Base-by-base conservation (phyloP, 2,888 invertebrate species). In the Rhopalosiphum nymphaeae region DNA sequence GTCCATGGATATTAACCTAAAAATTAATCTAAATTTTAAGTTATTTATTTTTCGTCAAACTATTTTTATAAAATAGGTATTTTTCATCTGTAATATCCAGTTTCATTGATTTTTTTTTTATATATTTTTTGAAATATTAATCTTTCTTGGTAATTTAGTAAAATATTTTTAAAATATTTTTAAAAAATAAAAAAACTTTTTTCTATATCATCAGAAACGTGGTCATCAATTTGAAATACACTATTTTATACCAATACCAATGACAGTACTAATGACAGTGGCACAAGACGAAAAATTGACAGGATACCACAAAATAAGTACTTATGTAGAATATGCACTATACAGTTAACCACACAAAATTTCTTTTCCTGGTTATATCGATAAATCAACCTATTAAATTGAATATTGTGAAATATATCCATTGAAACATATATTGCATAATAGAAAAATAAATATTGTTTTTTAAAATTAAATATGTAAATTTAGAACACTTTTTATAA, bases 261-360 rank as follows among this genome's bases (percentile, higher is more conserved):
- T n/a, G n/a, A n/a, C n/a, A n/a, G n/a, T 67, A n/a, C 67, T 67
- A 11, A 13, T n/a, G 5, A 67, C n/a, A n/a, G 67, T 67, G 13
- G 67, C n/a, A 67, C n/a, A 67, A n/a, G 67, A 67, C 67, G 67
- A 67, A 67, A 67, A 16, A n/a, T 67, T 67, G n/a, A 67, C 67
- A 67, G 67, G 16, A n/a, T 13, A n/a, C 5, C n/a, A 67, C 67
- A n/a, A n/a, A 67, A 67, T 67, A n/a, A 67, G 13, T 67, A 13
- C 16, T 67, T 67, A 3, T n/a, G n/a, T 67, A 67, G 4, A 67
- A 67, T n/a, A 67, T 67, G 5, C n/a, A 67, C 67, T 57, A 57
- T 67, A 67, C 67, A n/a, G 16, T 67, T 13, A n/a, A 67, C 67
- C n/a, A 67, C 4, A 16, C n/a, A 67, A n/a, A n/a, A 67, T 67